Percentiles rank a stretch among this genome's conserved stretches.
phyloP scores from a whole-genome alignment of 2,888 invertebrate genomes.

The Rotaria magnacalcarata region DNA sequence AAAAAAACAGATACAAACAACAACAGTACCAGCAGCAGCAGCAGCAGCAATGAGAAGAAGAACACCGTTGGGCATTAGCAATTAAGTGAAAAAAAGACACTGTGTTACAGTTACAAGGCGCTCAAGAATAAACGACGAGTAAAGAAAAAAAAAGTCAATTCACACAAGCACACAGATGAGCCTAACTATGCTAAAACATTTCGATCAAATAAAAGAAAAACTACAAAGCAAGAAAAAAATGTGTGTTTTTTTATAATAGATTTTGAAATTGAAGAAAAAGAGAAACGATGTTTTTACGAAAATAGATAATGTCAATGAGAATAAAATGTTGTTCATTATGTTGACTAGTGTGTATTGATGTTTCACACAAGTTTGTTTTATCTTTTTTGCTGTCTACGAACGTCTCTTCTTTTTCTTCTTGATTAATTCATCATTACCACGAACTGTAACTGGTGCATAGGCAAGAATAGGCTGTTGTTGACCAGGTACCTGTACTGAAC shows the following conservation, averaged over 20 bases:
- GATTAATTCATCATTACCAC: background rate
- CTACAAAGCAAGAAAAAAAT: background rate
- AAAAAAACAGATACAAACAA: constrained; percentile 14
- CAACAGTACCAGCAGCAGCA: background rate
- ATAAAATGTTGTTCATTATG: background rate
- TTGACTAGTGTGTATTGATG: background rate
- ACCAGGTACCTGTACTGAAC: background rate
- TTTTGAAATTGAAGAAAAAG: background rate
- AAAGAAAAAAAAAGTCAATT: background rate
- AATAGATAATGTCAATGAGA: background rate
- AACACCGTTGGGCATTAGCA: constrained; percentile 4
- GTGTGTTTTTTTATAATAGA: background rate
- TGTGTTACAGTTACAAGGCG: constrained; percentile 16
- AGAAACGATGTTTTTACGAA: background rate
- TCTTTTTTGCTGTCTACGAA: background rate
- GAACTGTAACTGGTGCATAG: background rate
- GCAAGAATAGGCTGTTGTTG: background rate
- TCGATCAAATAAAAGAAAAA: background rate
- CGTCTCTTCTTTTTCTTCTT: background rate
- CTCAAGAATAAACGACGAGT: background rate
- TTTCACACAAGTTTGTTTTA: background rate
- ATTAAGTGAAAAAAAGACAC: background rate
- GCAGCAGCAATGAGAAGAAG: background rate
- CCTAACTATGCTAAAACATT: background rate
- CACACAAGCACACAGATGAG: background rate